A percentile compares a stretch with the other conserved stretches of the same genome.
Conservation (phyloP, 2,888 invertebrate species). For the Elegia similella region DNA sequence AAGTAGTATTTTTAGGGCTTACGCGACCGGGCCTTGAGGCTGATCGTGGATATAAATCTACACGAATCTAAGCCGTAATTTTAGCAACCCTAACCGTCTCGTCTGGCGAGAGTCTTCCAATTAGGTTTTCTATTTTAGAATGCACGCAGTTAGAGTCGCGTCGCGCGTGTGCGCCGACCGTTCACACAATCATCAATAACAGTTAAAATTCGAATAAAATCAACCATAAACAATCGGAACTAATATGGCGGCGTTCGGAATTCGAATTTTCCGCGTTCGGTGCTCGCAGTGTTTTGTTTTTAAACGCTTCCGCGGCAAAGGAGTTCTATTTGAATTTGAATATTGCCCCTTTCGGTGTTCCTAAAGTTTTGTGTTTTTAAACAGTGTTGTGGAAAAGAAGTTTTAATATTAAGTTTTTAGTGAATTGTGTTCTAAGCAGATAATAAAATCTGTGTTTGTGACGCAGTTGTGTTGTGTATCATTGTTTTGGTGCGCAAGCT, state of each 20-base stretch:
- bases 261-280: conserved; percentile 28
- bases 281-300: conserved; percentile 19
- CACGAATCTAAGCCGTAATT: conserved; percentile 50
- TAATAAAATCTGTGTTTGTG: neutral
- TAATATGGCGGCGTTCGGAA: conserved; percentile 29
- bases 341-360: conserved; percentile 3
- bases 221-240: conserved; percentile 40
- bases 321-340: conserved; percentile 18
- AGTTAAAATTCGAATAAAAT: conserved; percentile 46
- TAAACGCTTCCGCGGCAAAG: conserved; percentile 14
- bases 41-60: conserved; percentile 42
- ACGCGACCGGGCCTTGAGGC: conserved; percentile 32
- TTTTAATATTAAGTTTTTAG: neutral
- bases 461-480: conserved; percentile 14
- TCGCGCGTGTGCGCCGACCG: conserved; percentile 45
- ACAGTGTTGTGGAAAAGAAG: conserved; percentile 8
- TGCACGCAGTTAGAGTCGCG: conserved; percentile 39
- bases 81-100: conserved; percentile 65
- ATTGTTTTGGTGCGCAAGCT: conserved; percentile 25
- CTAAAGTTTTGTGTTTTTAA: conserved; percentile 17
- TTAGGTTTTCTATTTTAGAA: conserved; percentile 70
- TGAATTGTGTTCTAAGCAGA: neutral
- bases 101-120: conserved; percentile 62
- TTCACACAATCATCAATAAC: conserved; percentile 32
- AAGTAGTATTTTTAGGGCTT: conserved; percentile 40